Evolutionary conservation across 2,113 vertebrate genomes (phyloP).

Genomic region (rabbit (Oryctolagus cuniculus)): mOryCun1.1 NC_091442.1:121723001-121723500

Average conservation of each 20-base stretch:
- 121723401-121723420: background rate
- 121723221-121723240: background rate
- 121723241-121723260: background rate
- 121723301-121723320: background rate
- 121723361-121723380: background rate
- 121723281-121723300: background rate
- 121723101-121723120: slow-evolving; percentile 66
- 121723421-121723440: too few relatives aligned
- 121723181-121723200: background rate
- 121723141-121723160: slow-evolving; percentile 53
- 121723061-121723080: slow-evolving; percentile 72
- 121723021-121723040: slow-evolving; percentile 71
- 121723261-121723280: background rate
- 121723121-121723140: slow-evolving; percentile 44
- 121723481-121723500: too few relatives aligned
- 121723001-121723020: slow-evolving; percentile 80
- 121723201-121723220: background rate
- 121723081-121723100: slow-evolving; percentile 70
- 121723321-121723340: background rate
- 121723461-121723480: too few relatives aligned
- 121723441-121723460: too few relatives aligned
- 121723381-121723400: background rate
- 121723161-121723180: slow-evolving; percentile 63
- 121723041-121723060: slow-evolving; percentile 76
- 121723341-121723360: background rate